These are phyloP conservation scores for Drosophila burlai DNA, from an alignment of 1,140 invertebrate species.

Conservation along the genomic window DNA sequence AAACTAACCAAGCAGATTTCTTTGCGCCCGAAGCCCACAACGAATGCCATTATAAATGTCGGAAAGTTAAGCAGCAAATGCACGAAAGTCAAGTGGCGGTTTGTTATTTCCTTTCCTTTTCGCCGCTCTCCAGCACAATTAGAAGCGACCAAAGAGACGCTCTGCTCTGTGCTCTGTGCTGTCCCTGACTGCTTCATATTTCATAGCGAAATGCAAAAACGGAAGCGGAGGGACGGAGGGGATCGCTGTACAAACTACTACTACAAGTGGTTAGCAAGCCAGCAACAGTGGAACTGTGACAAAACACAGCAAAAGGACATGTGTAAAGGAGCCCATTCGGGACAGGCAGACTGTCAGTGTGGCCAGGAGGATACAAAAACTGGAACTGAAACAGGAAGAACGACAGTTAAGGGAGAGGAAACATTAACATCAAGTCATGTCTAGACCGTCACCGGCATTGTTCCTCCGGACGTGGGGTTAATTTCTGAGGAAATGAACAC, in stretches of 20 bases:
- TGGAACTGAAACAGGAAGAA: slow-evolving; percentile 3
- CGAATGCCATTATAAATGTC: slow-evolving; percentile 63
- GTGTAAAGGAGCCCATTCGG: slow-evolving; percentile 41
- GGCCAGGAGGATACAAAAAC: neutral
- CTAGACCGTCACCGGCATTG: slow-evolving; percentile 15
- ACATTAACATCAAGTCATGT: slow-evolving; percentile 31
- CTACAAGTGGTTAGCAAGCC: slow-evolving; percentile 57
- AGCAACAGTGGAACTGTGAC: slow-evolving; percentile 33
- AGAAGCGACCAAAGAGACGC: slow-evolving; percentile 37
- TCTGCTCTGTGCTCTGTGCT: neutral
- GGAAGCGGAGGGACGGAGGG: neutral
- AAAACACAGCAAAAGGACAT: slow-evolving; percentile 56
- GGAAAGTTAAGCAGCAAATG: slow-evolving; percentile 67
- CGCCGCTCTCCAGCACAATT: slow-evolving; percentile 51
- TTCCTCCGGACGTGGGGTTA: neutral
- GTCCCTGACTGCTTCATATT: slow-evolving; percentile 34
- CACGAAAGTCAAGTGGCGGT: slow-evolving; percentile 68
- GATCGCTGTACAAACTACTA: slow-evolving; percentile 25
- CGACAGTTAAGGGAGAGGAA: slow-evolving; percentile 14
- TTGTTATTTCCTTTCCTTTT: slow-evolving; percentile 27
- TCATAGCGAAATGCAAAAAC: slow-evolving; percentile 35
- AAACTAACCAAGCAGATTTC: slow-evolving; percentile 23
- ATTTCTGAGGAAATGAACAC: neutral
- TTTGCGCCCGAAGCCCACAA: slow-evolving; percentile 9
- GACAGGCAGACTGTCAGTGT: slow-evolving; percentile 33